These are phyloP conservation scores for Triplophysa siluroides DNA, from an alignment of 2,113 vertebrate species.

Conservation along the genomic window DNA sequence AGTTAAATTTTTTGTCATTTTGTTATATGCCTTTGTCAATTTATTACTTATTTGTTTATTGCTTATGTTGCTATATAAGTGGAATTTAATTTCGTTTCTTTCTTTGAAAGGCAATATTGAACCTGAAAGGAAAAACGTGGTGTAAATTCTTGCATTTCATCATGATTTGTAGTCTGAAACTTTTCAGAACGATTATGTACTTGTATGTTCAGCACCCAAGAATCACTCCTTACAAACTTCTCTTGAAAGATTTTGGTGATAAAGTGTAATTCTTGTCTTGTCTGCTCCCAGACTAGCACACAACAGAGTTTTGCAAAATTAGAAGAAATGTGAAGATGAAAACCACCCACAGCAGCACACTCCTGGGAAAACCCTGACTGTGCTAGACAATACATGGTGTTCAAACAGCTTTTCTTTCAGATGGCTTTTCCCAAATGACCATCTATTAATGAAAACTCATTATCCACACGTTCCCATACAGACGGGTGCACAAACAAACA, in stretches of 20 bases:
- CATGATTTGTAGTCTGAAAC: too few relatives aligned
- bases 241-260: not conserved
- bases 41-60: too few relatives aligned
- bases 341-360: conserved; percentile 17
- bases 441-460: conserved; percentile 44
- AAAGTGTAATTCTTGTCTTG: not conserved
- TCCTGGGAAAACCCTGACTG: conserved; percentile 21
- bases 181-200: not conserved
- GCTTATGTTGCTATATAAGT: too few relatives aligned
- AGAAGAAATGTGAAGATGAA: conserved; percentile 37
- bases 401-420: conserved; percentile 26
- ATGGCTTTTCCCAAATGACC: conserved; percentile 31
- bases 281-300: conserved; percentile 30
- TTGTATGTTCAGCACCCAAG: not conserved
- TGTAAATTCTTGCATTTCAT: too few relatives aligned
- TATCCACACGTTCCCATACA: not conserved
- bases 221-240: not conserved
- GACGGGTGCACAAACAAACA: not conserved
- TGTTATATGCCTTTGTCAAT: too few relatives aligned
- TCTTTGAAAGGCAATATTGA: too few relatives aligned
- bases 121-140: too few relatives aligned
- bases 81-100: too few relatives aligned
- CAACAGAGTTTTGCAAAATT: conserved; percentile 22
- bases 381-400: conserved; percentile 22
- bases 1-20: too few relatives aligned